Conservation (phyloP, 2,888 invertebrate genomes). For the Lasius platythorax region DNA sequence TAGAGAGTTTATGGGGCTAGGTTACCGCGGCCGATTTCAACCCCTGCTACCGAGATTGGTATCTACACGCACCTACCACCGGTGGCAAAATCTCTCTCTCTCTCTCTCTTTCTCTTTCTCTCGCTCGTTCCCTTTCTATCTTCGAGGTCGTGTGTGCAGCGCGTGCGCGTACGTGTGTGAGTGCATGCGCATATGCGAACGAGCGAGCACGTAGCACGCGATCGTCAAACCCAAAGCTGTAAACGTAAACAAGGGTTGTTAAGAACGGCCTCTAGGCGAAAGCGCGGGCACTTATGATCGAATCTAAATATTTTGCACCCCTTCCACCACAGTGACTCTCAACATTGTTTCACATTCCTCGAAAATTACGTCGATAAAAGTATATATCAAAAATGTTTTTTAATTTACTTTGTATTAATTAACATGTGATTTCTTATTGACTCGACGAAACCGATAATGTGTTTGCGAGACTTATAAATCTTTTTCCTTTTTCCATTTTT, state of each 20-base stretch:
- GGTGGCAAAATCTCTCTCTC: slow-evolving; percentile 66
- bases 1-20: slow-evolving; percentile 81
- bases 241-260: slow-evolving; percentile 85
- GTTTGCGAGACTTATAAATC: slow-evolving; percentile 11
- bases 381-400: background rate
- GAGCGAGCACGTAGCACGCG: slow-evolving; percentile 75
- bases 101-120: slow-evolving; percentile 15
- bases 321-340: slow-evolving; percentile 70
- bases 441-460: background rate
- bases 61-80: slow-evolving; percentile 77
- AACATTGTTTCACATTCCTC: slow-evolving; percentile 40
- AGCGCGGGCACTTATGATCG: slow-evolving; percentile 81
- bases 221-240: slow-evolving; percentile 84
- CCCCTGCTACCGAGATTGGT: slow-evolving; percentile 81
- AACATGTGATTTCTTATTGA: background rate
- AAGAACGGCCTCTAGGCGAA: slow-evolving; percentile 78
- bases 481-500: background rate
- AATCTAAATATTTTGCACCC: slow-evolving; percentile 83
- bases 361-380: background rate
- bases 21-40: slow-evolving; percentile 80
- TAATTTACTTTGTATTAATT: background rate
- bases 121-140: slow-evolving; percentile 2
- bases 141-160: slow-evolving; percentile 24
- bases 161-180: slow-evolving; percentile 33
- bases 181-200: slow-evolving; percentile 28